These are phyloP conservation scores for Clunio marinus DNA, from an alignment of 2,888 invertebrate species.

Conservation along the genomic window DNA sequence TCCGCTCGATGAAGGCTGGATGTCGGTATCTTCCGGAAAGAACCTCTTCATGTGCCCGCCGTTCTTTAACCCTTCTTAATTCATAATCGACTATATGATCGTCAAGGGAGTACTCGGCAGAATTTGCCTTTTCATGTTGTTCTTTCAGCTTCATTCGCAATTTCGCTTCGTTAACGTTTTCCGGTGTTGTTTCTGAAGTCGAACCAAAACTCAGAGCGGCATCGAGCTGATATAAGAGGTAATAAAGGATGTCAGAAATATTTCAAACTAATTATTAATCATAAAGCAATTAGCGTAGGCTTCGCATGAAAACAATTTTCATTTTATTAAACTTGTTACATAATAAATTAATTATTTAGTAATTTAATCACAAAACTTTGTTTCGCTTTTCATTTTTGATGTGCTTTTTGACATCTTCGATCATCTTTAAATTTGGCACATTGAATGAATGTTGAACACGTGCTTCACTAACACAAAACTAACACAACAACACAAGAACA, in stretches of 20 bases:
- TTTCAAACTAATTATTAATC: no score
- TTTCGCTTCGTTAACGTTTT: slow-evolving; percentile 32
- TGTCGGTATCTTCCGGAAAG: slow-evolving; percentile 51
- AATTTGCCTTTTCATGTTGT: slow-evolving; percentile 25
- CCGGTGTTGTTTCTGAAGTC: slow-evolving; percentile 36
- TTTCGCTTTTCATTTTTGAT: no score
- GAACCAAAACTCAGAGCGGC: slow-evolving; percentile 34
- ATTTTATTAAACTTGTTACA: no score
- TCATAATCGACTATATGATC: slow-evolving; percentile 52
- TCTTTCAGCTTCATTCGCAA: slow-evolving; percentile 27
- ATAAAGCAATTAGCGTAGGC: no score
- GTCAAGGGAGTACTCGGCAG: slow-evolving; percentile 50
- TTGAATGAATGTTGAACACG: no score
- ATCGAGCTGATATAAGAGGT: slow-evolving; percentile 23
- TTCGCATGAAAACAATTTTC: no score
- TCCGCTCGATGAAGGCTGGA: slow-evolving; percentile 48
- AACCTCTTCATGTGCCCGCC: slow-evolving; percentile 51
- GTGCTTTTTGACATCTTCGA: no score
- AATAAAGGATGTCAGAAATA: not conserved
- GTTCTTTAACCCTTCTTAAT: slow-evolving; percentile 49
- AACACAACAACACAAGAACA: slow-evolving; percentile 23
- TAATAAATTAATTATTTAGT: no score
- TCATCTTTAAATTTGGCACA: no score
- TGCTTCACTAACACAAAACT: slow-evolving; percentile 8
- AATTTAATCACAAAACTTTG: no score